Percentiles rank a stretch among this genome's conserved stretches.
Conservation (phyloP, 2,113 vertebrate species). For the Cochlearius cochlearius region DNA sequence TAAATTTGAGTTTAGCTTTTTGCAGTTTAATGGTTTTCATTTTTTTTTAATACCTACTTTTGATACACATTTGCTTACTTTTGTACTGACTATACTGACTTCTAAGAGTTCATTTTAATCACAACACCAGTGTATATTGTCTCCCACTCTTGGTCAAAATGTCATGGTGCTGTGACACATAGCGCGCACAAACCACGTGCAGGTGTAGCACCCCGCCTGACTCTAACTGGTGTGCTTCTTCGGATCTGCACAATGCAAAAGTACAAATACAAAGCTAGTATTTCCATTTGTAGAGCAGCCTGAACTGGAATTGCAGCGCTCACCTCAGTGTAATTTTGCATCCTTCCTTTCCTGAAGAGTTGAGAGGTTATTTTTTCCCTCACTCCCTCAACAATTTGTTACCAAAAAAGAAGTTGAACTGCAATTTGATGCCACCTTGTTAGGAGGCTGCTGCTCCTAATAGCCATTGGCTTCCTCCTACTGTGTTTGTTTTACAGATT, state of each 20-base stretch:
- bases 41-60: neutral
- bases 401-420: neutral
- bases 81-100: neutral
- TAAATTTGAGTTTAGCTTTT: neutral
- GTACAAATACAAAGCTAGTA: neutral
- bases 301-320: neutral
- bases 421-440: neutral
- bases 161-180: neutral
- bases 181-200: neutral
- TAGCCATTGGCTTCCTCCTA: neutral
- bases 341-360: neutral
- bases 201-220: neutral
- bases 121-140: accelerated
- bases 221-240: neutral
- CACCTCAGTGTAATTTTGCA: neutral
- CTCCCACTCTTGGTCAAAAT: neutral
- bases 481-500: neutral
- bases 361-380: neutral
- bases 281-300: neutral
- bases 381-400: neutral
- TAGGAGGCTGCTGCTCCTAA: neutral
- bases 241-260: neutral
- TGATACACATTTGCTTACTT: neutral
- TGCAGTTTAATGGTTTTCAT: neutral
- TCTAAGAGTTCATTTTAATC: neutral